Conservation (phyloP, 2,888 invertebrate species). For the Scotopteryx bipunctaria region DNA sequence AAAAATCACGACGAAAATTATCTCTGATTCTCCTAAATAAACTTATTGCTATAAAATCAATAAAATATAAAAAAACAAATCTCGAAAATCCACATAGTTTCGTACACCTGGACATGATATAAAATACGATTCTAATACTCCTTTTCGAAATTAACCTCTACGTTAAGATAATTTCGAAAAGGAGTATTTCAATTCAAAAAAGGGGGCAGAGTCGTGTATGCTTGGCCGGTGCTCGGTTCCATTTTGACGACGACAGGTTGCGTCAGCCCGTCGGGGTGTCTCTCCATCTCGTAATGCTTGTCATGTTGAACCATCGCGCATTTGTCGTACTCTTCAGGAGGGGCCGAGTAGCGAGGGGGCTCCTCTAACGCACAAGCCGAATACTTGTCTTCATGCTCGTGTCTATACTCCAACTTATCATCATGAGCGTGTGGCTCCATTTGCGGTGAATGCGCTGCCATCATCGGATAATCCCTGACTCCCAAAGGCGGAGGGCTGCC, state of each 20-base stretch:
- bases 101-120: not conserved
- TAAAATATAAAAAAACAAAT: conserved; percentile 41
- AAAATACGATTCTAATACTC: conserved; percentile 58
- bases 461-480: conserved; percentile 86
- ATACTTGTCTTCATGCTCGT: conserved; percentile 78
- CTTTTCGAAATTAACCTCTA: conserved; percentile 78
- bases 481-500: conserved; percentile 86
- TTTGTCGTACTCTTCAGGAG: conserved; percentile 85
- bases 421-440: conserved; percentile 82
- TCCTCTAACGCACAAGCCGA: conserved; percentile 75
- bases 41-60: conserved; percentile 35
- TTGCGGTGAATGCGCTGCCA: conserved; percentile 85
- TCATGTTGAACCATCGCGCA: conserved; percentile 79
- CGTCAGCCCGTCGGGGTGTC: conserved; percentile 65
- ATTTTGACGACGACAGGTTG: conserved; percentile 82
- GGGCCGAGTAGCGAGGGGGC: conserved; percentile 81
- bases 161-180: conserved; percentile 80
- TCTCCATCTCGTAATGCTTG: conserved; percentile 75
- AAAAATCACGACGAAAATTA: conserved; percentile 12
- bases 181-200: conserved; percentile 89
- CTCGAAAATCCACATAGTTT: not conserved
- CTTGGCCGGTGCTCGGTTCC: conserved; percentile 81
- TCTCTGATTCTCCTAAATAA: not conserved
- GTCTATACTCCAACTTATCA: conserved; percentile 74
- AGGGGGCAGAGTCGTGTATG: conserved; percentile 89